Evolutionary conservation across 92 coral and sea anemone species (phyloP).

Genomic region (Galaxea fascicularis): DNA sequence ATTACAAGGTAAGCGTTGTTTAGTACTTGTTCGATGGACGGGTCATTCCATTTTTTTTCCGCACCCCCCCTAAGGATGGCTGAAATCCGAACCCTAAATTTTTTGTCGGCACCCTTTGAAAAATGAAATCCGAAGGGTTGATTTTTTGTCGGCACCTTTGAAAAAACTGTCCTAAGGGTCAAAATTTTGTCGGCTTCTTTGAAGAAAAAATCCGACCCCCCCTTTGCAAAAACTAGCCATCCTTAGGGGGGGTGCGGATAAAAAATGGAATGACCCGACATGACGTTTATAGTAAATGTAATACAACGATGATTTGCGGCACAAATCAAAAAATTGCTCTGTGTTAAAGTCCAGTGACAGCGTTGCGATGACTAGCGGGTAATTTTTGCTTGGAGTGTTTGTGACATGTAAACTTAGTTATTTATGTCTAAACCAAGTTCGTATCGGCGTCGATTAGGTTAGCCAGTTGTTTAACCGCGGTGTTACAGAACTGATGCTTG

Average conservation of each 20-base stretch:
- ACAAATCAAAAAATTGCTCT: slow-evolving; percentile 3
- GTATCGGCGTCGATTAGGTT: slow-evolving; percentile 2
- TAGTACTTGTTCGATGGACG: background rate
- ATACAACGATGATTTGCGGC: background rate
- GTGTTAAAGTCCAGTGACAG: background rate
- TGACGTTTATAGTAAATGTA: background rate
- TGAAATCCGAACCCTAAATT: no score
- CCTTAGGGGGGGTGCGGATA: no score
- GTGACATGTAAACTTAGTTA: background rate
- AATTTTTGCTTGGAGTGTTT: background rate
- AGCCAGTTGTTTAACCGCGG: slow-evolving; percentile 52
- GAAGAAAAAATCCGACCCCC: no score
- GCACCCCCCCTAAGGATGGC: no score
- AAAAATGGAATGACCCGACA: no score
- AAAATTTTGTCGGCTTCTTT: no score
- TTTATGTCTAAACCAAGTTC: background rate
- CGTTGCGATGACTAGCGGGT: background rate
- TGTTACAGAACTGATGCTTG: slow-evolving; percentile 15
- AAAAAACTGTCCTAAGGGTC: no score
- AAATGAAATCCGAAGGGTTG: no score
- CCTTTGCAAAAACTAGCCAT: no score
- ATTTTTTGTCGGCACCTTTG: no score
- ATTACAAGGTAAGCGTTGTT: background rate
- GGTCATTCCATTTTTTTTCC: no score
- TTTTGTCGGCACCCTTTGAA: no score